Evolutionary conservation across 2,888 invertebrate species (phyloP).

Genomic region (Campoletis raptor): DNA sequence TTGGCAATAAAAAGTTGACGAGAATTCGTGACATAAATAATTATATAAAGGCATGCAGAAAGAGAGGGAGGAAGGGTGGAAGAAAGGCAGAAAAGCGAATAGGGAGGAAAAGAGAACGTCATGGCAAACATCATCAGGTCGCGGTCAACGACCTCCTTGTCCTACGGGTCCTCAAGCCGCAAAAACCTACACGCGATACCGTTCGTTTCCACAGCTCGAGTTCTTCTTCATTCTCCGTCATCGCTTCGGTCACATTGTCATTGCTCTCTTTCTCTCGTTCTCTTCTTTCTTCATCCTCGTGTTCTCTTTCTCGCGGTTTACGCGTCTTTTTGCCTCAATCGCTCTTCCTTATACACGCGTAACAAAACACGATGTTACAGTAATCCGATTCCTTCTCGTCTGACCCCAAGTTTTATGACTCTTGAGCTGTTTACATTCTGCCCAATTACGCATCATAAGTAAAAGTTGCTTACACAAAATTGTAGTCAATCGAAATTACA

Average conservation of each 20-base stretch:
- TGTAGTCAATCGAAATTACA: background rate
- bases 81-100: background rate
- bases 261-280: constrained; percentile 11
- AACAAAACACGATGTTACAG: constrained; percentile 3
- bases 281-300: constrained; percentile 38
- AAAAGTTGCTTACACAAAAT: background rate
- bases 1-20: background rate
- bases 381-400: constrained; percentile 2
- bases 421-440: constrained; percentile 11
- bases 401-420: constrained; percentile 25
- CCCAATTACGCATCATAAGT: background rate
- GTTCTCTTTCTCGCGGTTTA: constrained; percentile 54
- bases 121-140: constrained; percentile 57
- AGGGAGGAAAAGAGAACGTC: constrained; percentile 29
- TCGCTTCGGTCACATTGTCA: constrained; percentile 63
- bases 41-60: background rate
- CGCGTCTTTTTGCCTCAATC: constrained; percentile 29
- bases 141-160: constrained; percentile 78
- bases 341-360: background rate
- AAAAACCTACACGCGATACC: constrained; percentile 84
- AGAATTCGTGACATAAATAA: background rate
- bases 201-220: constrained; percentile 71
- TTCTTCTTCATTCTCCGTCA: constrained; percentile 73
- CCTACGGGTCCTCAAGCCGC: constrained; percentile 80
- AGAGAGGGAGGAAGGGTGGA: background rate